phyloP scores from a whole-genome alignment of 2,888 invertebrate genomes.

The Gastrophysa polygoni region DNA sequence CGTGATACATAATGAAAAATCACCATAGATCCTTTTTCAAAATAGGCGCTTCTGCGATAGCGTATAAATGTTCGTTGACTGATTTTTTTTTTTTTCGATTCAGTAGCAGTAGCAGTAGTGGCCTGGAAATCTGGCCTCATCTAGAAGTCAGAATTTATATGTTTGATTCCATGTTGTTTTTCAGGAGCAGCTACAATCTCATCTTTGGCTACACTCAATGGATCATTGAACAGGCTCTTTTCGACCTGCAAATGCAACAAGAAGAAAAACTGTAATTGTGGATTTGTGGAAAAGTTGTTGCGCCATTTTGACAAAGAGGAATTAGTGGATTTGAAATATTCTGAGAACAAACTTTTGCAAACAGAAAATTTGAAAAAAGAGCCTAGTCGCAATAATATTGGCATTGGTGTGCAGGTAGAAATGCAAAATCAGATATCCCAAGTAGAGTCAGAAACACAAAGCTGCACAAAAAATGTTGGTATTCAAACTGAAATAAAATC shows the following conservation, averaged over 20 bases:
- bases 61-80: too few species aligned
- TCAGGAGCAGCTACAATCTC: constrained; percentile 8
- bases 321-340: not conserved
- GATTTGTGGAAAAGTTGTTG: constrained; percentile 37
- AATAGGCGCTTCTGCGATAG: too few species aligned
- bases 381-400: constrained; percentile 1
- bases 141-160: too few species aligned
- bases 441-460: not conserved
- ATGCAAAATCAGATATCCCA: constrained; percentile 3
- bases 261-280: constrained; percentile 28
- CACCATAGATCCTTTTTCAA: too few species aligned
- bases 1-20: too few species aligned
- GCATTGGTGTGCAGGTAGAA: not conserved
- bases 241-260: constrained; percentile 30
- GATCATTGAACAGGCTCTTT: constrained; percentile 29
- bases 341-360: constrained; percentile 15
- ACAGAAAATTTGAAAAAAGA: constrained; percentile 6
- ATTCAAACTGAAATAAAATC: constrained; percentile 13
- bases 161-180: too few species aligned
- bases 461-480: not conserved
- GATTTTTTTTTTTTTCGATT: too few species aligned
- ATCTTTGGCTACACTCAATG: constrained; percentile 1
- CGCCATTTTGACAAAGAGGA: constrained; percentile 28
- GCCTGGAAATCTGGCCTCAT: too few species aligned
- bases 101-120: too few species aligned